Evolutionary conservation across 2,113 vertebrate species (phyloP).

Genomic region (Tauraco erythrolophus): DNA sequence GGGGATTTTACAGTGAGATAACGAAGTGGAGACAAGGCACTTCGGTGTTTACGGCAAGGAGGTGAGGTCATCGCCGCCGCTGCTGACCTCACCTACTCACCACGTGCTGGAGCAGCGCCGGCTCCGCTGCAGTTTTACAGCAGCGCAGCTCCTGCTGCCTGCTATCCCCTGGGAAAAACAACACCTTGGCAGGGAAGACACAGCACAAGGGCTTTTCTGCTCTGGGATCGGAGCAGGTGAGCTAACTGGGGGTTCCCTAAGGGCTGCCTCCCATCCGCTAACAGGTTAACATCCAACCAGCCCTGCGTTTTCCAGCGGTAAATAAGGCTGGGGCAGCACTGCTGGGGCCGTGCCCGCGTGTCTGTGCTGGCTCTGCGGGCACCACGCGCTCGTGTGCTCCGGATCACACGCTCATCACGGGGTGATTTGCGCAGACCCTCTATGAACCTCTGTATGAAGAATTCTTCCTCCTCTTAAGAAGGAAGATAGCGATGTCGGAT

Average conservation of each 20-base stretch:
- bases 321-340: neutral
- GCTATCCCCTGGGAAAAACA: neutral
- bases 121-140: neutral
- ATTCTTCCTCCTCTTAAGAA: neutral
- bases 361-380: neutral
- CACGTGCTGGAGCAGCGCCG: fast-evolving
- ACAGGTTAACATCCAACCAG: neutral
- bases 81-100: neutral
- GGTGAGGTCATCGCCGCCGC: neutral
- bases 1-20: neutral
- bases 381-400: neutral
- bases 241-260: neutral
- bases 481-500: too few relatives aligned
- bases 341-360: neutral
- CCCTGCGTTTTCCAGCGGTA: neutral
- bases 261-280: neutral
- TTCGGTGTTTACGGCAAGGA: neutral
- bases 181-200: neutral
- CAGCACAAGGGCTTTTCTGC: neutral
- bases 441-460: neutral
- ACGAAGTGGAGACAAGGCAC: neutral
- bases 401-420: fast-evolving
- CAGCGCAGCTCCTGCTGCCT: neutral
- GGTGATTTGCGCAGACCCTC: neutral
- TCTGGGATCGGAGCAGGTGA: neutral